Base-by-base conservation (phyloP, 2,797 vertebrate species). In the Corythornis leucogaster region DNA sequence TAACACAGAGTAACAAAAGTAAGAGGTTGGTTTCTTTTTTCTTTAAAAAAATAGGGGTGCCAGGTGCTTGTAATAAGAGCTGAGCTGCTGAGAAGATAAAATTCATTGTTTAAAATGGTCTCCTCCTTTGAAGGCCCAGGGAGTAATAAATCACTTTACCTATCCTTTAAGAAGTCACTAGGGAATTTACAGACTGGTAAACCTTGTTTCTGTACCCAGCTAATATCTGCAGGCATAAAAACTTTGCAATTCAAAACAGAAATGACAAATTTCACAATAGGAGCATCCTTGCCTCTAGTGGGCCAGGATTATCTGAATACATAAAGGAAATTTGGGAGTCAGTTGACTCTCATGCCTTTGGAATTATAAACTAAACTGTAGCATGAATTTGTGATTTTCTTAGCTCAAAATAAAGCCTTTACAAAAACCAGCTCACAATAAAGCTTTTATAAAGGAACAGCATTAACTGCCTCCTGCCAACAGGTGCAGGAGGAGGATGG, bases 81-180 rank as follows among this genome's bases (percentile, higher is more conserved):
- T 68, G 42, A 87, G 33, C 26, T 67, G 16, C 53, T 57, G 28
- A 90, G 42, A 74, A 87, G 74, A 74, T 53, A 82, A 55, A 86
- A 89, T 31, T 25, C 8, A 69, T 20, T 77, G 13, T 78, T 84
- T 83, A 73, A 77, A 92, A 48, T 55, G 48, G 8, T 68, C 84
- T 53, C 31, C 11, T 54, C 15, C 9, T 7, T 30, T 71, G 68
- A 67, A 94, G 33, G 42, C 17, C 21, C 22, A 59, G 46, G 28
- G 20, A 57, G 25, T n/a, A 73, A 80, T 71, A 87, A 74, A 67
- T 61, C 42, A 61, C 30, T 87, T 67, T 42, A 79, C 9, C 11
- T 61, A 6, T 31, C 42, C 22, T 89, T 85, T 82, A 77, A 80
- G 15, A 51, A 73, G 10, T 58, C 79, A 78, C 26, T 45, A 57